Base-by-base conservation (phyloP, 2,113 vertebrate species). In the Ciconia stormi region DNA sequence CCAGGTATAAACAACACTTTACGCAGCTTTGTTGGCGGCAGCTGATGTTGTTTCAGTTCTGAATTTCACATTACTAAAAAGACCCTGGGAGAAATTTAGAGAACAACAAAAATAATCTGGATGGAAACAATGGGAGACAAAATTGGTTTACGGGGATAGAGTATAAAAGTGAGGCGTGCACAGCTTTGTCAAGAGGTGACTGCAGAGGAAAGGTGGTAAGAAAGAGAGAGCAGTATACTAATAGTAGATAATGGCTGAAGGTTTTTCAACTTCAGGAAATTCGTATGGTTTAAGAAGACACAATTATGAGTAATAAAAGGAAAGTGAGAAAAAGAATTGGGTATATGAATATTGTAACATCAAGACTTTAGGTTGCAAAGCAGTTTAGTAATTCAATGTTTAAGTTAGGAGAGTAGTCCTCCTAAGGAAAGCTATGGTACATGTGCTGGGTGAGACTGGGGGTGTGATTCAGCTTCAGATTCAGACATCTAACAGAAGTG, bases 41-140 rank as follows among this genome's bases (percentile, higher is more conserved):
- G 63, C 53, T 71, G 63, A 91, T 95, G 89, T 67, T 89, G 50
- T 95, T 95, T 92, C 87, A 65, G 52, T 84, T 92, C 83, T 87
- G 94, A 92, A 92, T 87, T 89, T 91, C 82, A 82, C 80, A 84
- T 87, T 72, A 46, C 40, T 84, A 80, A 89, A 87, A 84, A 94
- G 62, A 89, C 36, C 70, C 58, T 27, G 52, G 42, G 87, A 95
- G 70, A 82, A 95, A 89, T 69, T 79, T 76, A 53, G 52, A 40
- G n/a, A 92, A 56, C 61, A 95, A 29, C 18, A 87, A 74, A 90
- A 89, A 84, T 89, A 89, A 72, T 89, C 52, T 32, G n/a, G 14
- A 40, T 91, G 49, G 73, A 92, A 89, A 84, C 40, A 74, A 30
- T 9, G 19, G 40, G 47, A 87, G 42, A 56, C 73, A 87, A 94